Conservation (phyloP, 2,888 invertebrate species). For the Rhyacophila evoluta region DNA sequence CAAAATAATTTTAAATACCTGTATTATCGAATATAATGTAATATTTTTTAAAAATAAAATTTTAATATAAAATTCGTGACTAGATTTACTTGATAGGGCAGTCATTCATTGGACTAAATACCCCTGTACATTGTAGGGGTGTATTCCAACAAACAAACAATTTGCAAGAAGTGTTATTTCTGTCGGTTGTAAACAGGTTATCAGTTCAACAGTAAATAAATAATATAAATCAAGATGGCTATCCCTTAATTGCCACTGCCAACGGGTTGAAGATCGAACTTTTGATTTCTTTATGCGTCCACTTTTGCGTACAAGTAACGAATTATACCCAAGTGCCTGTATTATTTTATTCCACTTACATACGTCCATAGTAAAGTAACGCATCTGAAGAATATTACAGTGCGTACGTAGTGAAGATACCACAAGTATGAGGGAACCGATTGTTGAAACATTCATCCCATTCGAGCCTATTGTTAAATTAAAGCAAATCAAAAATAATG, state of each 20-base stretch:
- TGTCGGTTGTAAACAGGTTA: conserved; percentile 25
- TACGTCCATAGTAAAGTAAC: background rate
- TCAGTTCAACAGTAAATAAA: conserved; percentile 47
- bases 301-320: conserved; percentile 10
- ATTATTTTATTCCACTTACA: conserved; percentile 11
- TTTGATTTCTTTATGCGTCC: conserved; percentile 24
- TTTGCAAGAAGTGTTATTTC: conserved; percentile 16
- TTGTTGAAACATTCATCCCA: too few relatives aligned
- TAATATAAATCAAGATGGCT: conserved; percentile 52
- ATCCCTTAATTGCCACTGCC: conserved; percentile 50
- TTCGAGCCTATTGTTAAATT: too few relatives aligned
- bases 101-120: background rate
- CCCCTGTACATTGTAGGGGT: background rate
- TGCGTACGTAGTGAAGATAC: too few relatives aligned
- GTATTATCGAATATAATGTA: too few relatives aligned
- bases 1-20: too few relatives aligned
- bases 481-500: too few relatives aligned
- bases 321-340: background rate
- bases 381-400: too few relatives aligned
- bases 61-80: too few relatives aligned
- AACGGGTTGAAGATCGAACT: conserved; percentile 32
- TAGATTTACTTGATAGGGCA: too few relatives aligned
- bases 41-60: too few relatives aligned
- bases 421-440: too few relatives aligned
- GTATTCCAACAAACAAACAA: conserved; percentile 11